A percentile compares a stretch with the other conserved stretches of the same genome.
Evolutionary conservation across 2,888 invertebrate species (phyloP).

Genomic region (Leptopterna dolabrata): DNA sequence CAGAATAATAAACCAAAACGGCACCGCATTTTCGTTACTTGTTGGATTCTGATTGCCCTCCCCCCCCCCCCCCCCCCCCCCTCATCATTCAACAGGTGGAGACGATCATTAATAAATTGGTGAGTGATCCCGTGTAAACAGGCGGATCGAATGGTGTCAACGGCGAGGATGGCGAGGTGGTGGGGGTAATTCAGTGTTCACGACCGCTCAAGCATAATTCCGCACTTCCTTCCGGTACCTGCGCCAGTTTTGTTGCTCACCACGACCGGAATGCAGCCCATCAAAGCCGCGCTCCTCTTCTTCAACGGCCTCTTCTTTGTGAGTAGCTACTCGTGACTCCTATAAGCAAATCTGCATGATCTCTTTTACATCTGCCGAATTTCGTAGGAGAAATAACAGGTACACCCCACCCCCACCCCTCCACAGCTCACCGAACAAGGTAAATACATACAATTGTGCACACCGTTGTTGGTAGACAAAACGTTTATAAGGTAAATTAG

Average conservation of each 20-base stretch:
- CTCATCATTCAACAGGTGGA: neutral
- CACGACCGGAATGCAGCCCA: constrained; percentile 43
- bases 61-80: too few species aligned
- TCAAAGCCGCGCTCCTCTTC: constrained; percentile 45
- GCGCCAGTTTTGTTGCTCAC: constrained; percentile 22
- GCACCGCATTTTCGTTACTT: too few species aligned
- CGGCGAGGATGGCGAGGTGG: neutral
- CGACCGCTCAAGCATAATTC: constrained; percentile 36
- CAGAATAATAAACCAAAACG: too few species aligned
- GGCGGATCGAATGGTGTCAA: neutral
- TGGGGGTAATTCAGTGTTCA: constrained; percentile 35
- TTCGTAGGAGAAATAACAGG: too few species aligned
- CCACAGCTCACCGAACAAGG: too few species aligned
- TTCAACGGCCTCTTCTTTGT: constrained; percentile 48
- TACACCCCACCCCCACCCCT: too few species aligned
- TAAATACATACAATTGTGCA: too few species aligned
- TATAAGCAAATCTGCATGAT: too few species aligned
- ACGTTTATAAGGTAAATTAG: too few species aligned
- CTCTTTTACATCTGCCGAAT: too few species aligned
- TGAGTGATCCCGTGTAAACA: neutral
- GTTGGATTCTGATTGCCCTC: too few species aligned
- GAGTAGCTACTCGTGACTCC: neutral
- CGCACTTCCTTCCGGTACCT: constrained; percentile 46
- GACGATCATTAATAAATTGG: neutral
- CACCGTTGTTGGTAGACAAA: too few species aligned